A percentile compares a stretch with the other conserved stretches of the same genome.
Evolutionary conservation across 2,888 invertebrate genomes (phyloP).

Genomic region (Villa cingulata): DNA sequence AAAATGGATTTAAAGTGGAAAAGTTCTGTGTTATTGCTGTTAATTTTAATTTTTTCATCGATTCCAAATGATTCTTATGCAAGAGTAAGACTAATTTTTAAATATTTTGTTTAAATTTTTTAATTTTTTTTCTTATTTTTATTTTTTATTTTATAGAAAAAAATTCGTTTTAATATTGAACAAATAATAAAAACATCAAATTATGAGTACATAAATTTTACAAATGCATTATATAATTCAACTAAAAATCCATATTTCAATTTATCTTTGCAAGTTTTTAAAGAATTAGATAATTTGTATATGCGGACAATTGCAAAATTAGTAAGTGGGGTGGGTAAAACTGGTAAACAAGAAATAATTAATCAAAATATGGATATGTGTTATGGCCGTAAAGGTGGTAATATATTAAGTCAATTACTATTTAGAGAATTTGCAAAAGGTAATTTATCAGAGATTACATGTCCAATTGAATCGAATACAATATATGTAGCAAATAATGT

Average conservation of each 20-base stretch:
- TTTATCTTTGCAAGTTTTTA: not conserved
- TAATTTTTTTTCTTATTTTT: not conserved
- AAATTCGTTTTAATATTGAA: not conserved
- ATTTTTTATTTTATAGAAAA: not conserved
- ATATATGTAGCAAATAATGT: not conserved
- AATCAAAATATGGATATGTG: not conserved
- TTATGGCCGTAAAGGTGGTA: not conserved
- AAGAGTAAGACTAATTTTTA: not conserved
- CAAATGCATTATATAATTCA: not conserved
- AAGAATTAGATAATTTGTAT: not conserved
- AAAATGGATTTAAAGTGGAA: too few relatives aligned
- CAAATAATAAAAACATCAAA: not conserved
- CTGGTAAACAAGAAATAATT: not conserved
- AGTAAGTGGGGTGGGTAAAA: not conserved
- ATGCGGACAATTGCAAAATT: not conserved
- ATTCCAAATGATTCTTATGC: not conserved
- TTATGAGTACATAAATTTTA: not conserved
- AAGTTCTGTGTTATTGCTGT: not conserved
- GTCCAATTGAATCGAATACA: not conserved
- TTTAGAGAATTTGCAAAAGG: not conserved
- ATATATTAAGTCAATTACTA: not conserved
- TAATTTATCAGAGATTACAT: not conserved
- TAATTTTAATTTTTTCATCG: too few relatives aligned
- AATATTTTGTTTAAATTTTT: not conserved
- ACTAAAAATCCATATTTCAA: not conserved